These are phyloP conservation scores for Caerostris extrusa DNA, from an alignment of 1,140 invertebrate species.

Conservation along the genomic window DNA sequence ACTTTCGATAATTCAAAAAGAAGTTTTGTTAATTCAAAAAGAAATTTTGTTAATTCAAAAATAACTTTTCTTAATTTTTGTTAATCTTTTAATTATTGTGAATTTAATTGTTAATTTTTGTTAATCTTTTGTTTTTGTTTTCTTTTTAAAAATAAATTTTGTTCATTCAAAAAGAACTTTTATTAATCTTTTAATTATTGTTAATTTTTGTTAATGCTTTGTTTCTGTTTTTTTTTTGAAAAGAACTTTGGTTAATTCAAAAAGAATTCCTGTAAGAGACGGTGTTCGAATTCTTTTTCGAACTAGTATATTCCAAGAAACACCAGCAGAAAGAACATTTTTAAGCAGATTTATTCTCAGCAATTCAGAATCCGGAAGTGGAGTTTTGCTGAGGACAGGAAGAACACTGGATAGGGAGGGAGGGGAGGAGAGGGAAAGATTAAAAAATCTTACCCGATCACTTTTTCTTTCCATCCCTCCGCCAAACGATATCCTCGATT, in stretches of 20 bases:
- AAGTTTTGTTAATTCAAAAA: not conserved
- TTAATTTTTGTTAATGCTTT: no score
- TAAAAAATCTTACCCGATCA: conserved; percentile 41
- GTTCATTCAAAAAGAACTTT: no score
- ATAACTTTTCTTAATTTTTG: no score
- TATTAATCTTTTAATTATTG: no score
- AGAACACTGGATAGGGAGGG: not conserved
- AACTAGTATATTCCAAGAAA: not conserved
- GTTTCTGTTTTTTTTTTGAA: not conserved
- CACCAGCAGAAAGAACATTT: not conserved
- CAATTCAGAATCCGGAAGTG: conserved; percentile 18
- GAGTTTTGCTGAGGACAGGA: not conserved
- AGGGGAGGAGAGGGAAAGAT: not conserved
- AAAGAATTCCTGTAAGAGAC: no score
- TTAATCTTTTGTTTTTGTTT: no score
- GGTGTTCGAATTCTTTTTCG: not conserved
- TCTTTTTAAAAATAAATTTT: no score
- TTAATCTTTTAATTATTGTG: no score
- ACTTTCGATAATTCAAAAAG: no score
- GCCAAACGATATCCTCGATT: conserved; percentile 16
- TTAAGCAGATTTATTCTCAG: not conserved
- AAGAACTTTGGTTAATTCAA: not conserved
- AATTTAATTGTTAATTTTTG: no score
- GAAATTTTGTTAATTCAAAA: no score
- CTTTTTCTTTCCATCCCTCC: conserved; percentile 58